phyloP scores from a whole-genome alignment of 2,797 vertebrate genomes.

The Micropoecilia bifurca region DNA sequence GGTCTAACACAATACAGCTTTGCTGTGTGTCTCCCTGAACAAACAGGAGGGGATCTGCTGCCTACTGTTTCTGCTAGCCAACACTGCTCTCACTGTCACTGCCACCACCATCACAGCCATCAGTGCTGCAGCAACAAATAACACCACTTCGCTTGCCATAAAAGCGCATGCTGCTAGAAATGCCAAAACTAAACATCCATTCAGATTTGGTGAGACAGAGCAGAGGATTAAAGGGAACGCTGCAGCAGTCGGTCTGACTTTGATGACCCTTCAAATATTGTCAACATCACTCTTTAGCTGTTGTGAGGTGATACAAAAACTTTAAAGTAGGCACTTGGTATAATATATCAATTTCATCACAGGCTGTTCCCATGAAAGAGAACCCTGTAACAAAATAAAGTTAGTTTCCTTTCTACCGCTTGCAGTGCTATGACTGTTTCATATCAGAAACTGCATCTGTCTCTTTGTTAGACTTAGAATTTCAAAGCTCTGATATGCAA shows the following conservation, averaged over 20 bases:
- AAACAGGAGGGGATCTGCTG: constrained; percentile 75
- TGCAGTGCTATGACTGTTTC: not conserved
- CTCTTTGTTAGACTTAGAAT: not conserved
- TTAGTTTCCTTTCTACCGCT: not conserved
- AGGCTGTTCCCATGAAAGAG: not conserved
- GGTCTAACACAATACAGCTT: constrained; percentile 71
- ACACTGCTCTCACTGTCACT: constrained; percentile 70
- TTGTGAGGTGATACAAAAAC: not conserved
- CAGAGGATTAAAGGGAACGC: constrained; percentile 6
- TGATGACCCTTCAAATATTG: not conserved
- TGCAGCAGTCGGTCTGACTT: not conserved
- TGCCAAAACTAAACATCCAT: constrained; percentile 62
- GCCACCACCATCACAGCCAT: constrained; percentile 71
- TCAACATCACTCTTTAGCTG: not conserved
- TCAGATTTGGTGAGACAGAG: constrained; percentile 24
- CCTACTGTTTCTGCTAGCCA: constrained; percentile 71
- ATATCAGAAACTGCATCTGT: not conserved
- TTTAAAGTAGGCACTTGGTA: not conserved
- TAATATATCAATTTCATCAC: not conserved
- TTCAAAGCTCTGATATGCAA: not conserved
- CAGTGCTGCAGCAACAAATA: constrained; percentile 65
- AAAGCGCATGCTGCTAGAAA: constrained; percentile 12
- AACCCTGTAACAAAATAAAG: not conserved
- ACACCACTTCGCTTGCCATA: constrained; percentile 63
- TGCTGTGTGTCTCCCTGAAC: constrained; percentile 74